A percentile compares a stretch with the other conserved stretches of the same genome.
These are phyloP conservation scores for Stichopus chloronotus DNA, from an alignment of 35 echinoderm and acorn worm species.

Conservation along the genomic window DNA sequence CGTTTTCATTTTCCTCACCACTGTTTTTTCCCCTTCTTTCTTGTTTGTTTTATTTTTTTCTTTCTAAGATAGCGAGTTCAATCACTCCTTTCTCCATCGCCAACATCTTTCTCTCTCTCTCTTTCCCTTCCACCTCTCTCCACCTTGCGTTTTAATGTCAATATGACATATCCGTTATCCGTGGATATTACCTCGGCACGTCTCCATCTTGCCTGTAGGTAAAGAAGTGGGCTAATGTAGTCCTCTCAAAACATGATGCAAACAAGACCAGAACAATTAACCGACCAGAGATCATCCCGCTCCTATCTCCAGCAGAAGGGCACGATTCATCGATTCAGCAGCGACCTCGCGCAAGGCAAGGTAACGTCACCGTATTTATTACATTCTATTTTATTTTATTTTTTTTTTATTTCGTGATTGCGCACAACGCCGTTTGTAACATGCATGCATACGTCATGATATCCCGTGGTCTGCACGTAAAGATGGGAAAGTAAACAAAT, in stretches of 20 bases:
- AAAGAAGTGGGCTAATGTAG: background rate
- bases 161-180: background rate
- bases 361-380: background rate
- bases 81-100: too few species aligned
- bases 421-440: conserved; percentile 27
- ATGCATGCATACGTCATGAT: background rate
- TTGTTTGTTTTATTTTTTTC: too few species aligned
- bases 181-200: background rate
- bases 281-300: conserved; percentile 21
- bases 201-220: background rate
- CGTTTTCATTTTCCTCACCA: too few species aligned
- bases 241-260: conserved; percentile 26
- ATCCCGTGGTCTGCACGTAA: too few species aligned
- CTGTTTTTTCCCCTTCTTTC: too few species aligned
- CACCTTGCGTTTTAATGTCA: background rate
- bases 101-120: background rate
- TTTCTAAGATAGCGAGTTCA: too few species aligned
- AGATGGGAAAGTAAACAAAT: too few species aligned
- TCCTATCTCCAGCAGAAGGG: background rate
- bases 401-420: conserved; percentile 19
- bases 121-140: background rate
- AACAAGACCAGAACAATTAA: conserved; percentile 40
- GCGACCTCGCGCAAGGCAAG: conserved; percentile 46
- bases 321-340: background rate
- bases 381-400: background rate